phyloP scores from a whole-genome alignment of 2,888 invertebrate species.

The Aphidius colemani region DNA sequence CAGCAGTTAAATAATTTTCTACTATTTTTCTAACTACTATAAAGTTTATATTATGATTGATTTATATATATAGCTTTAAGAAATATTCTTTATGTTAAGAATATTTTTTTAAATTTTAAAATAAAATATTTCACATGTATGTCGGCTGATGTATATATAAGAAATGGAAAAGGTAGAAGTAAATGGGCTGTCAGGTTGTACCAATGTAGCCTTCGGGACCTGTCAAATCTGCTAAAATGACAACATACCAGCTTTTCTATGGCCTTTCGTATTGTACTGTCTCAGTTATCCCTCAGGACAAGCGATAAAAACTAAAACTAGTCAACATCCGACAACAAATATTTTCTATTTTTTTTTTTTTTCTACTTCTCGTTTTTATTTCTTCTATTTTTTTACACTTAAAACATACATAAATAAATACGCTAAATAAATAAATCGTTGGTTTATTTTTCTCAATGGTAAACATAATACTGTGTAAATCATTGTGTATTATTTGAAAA shows the following conservation, averaged over 20 bases:
- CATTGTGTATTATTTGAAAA: slow-evolving; percentile 9
- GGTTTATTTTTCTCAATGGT: too few relatives aligned
- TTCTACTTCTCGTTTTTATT: slow-evolving; percentile 26
- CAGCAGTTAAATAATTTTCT: too few relatives aligned
- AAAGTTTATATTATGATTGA: too few relatives aligned
- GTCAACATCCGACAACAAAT: slow-evolving; percentile 53
- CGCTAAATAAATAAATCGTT: too few relatives aligned
- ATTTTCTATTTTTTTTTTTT: slow-evolving; percentile 18
- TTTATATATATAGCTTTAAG: too few relatives aligned
- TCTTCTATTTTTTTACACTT: background rate
- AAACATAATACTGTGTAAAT: too few relatives aligned
- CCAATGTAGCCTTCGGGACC: slow-evolving; percentile 52
- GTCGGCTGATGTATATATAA: background rate
- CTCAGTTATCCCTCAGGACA: slow-evolving; percentile 44
- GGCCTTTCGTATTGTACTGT: slow-evolving; percentile 41
- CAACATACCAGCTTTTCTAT: slow-evolving; percentile 32
- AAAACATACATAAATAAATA: too few relatives aligned
- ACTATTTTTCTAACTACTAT: too few relatives aligned
- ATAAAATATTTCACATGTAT: background rate
- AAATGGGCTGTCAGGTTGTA: slow-evolving; percentile 51
- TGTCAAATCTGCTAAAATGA: slow-evolving; percentile 50
- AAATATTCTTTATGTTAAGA: too few relatives aligned
- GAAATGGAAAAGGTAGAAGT: slow-evolving; percentile 29
- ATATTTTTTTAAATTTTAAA: too few relatives aligned
- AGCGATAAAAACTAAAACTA: slow-evolving; percentile 53